Conservation (phyloP, 2,113 vertebrate genomes). For the Chascanopsetta lugubris region DNA sequence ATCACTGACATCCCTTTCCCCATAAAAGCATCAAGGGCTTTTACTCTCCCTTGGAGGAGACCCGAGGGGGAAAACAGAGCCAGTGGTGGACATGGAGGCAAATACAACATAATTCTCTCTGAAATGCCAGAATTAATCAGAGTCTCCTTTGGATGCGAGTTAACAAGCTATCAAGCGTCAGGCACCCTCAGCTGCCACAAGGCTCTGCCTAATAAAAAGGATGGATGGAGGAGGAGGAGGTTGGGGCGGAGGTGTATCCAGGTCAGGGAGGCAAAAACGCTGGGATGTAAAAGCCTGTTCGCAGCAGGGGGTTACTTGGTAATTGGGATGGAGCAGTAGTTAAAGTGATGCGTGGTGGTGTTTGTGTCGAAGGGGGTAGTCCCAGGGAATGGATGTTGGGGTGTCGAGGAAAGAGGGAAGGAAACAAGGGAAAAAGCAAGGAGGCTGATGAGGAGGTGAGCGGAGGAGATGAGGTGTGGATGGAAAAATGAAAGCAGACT, state of each 20-base stretch:
- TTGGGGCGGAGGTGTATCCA: conserved; percentile 32
- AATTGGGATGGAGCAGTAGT: conserved; percentile 65
- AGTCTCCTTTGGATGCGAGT: conserved; percentile 48
- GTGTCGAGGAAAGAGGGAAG: neutral
- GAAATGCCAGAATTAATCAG: conserved; percentile 69
- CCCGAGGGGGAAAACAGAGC: conserved; percentile 13
- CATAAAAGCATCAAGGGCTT: conserved; percentile 51
- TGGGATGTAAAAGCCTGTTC: conserved; percentile 31
- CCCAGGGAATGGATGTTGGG: conserved; percentile 30
- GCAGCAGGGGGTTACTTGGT: conserved; percentile 49
- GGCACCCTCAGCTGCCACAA: conserved; percentile 33
- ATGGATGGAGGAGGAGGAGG: conserved; percentile 31
- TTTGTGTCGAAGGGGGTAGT: neutral
- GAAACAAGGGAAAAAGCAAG: neutral
- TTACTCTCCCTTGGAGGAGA: conserved; percentile 4
- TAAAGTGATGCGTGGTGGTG: conserved; percentile 22
- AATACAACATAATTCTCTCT: conserved; percentile 63
- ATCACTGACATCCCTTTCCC: conserved; percentile 30
- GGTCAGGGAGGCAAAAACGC: conserved; percentile 38
- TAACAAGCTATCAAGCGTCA: conserved; percentile 69
- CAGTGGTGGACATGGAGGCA: conserved; percentile 30
- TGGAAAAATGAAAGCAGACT: neutral
- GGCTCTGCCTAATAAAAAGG: conserved; percentile 42
- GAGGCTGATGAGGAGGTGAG: neutral
- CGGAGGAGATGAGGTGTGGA: neutral